phyloP scores from a whole-genome alignment of 2,888 invertebrate genomes.

The Drosophila macrothrix region DNA sequence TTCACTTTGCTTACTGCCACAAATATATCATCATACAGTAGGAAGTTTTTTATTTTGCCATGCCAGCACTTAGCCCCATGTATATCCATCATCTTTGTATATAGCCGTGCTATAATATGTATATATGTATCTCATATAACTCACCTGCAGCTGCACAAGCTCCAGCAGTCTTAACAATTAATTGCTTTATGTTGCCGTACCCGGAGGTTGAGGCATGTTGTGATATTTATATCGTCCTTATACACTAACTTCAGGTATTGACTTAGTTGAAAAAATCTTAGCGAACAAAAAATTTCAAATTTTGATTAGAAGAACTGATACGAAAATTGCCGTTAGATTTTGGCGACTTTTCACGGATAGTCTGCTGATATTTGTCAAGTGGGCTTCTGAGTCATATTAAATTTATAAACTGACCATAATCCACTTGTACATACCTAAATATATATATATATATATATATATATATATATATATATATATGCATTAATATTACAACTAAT shows the following conservation, averaged over 20 bases:
- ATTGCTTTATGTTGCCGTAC: conserved; percentile 55
- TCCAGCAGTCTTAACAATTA: conserved; percentile 60
- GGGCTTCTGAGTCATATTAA: background rate
- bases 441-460: background rate
- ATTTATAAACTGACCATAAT: background rate
- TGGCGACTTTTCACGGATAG: background rate
- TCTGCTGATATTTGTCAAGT: background rate
- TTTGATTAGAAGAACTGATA: background rate
- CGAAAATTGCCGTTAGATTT: background rate
- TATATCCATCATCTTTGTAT: conserved; percentile 54
- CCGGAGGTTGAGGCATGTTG: conserved; percentile 41
- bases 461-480: background rate
- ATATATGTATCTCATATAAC: conserved; percentile 52
- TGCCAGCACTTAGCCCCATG: conserved; percentile 53
- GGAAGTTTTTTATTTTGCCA: conserved; percentile 5
- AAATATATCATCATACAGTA: conserved; percentile 41
- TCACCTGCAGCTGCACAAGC: conserved; percentile 62
- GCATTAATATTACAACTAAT: background rate
- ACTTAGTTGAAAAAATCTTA: background rate
- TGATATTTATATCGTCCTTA: conserved; percentile 39
- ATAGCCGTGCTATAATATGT: conserved; percentile 22
- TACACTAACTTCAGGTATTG: conserved; percentile 20
- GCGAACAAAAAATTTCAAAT: background rate
- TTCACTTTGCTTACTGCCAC: conserved; percentile 26
- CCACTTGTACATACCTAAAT: background rate